Base-by-base conservation (phyloP, 2,113 vertebrate genomes). In the Bathybates hornii region DNA sequence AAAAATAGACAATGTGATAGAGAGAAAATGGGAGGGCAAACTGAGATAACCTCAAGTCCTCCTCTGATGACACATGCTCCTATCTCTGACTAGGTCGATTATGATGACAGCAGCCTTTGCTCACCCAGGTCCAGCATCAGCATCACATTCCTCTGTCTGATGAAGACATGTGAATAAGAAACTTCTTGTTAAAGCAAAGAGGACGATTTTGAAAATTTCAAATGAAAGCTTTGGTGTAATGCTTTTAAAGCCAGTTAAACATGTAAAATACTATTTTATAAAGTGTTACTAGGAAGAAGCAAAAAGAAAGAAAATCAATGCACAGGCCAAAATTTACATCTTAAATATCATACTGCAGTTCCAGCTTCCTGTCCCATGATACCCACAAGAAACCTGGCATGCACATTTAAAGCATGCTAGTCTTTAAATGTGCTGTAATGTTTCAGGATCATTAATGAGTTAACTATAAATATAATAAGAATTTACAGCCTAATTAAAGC, bases 41-140 rank as follows among this genome's bases (percentile, higher is more conserved):
- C 84, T 68, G 63, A 4, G 84, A 91, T 88, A 89, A 92, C 91
- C 91, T 90, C 41, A 87, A 79, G 79, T 86, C 89, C 82, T 86
- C 84, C n/a, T 84, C 78, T 57, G 81, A 90, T 89, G 92, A 94
- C 93, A 89, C 88, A 89, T 57, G 76, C 68, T 68, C 50, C 85
- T 83, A 68, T 91, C 85, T 90, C 85, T 82, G 89, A 82, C 81
- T 83, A 81, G 73, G 71, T 34, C 84, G 86, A 88, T 86, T 86
- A 43, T 68, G 89, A 81, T 85, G 92, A 94, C 92, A 85, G 82
- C 81, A 78, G 82, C 48, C 24, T 87, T 90, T 83, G 79, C 85
- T 91, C 63, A 68, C 86, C 80, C 56, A 12, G 83, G 43, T 61
- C 59, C 16, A 7, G 48, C 50, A 81, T 56, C 81, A 61, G 45